Conservation (phyloP, 1,140 invertebrate species). For the Phocides pigmalion region DNA sequence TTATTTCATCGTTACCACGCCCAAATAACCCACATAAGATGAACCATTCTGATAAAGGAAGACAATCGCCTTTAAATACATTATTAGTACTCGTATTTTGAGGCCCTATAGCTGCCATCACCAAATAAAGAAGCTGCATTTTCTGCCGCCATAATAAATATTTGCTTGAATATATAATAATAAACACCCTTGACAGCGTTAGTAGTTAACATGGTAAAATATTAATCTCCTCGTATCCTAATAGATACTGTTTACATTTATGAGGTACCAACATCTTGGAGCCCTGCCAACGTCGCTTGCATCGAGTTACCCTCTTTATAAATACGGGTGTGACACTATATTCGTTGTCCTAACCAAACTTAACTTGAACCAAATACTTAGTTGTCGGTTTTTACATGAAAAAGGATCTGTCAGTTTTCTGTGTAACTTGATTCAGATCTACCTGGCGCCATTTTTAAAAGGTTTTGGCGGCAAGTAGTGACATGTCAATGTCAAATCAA, state of each 20-base stretch:
- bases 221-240: conserved; percentile 4
- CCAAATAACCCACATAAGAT: too few relatives aligned
- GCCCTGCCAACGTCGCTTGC: conserved; percentile 1
- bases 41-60: too few relatives aligned
- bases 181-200: background rate
- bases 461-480: too few relatives aligned
- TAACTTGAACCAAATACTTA: background rate
- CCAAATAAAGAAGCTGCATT: too few relatives aligned
- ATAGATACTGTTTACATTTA: conserved; percentile 14
- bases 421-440: too few relatives aligned
- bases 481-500: too few relatives aligned
- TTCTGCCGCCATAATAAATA: background rate
- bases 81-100: too few relatives aligned
- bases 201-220: background rate
- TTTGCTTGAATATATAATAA: background rate
- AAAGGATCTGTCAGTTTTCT: too few relatives aligned
- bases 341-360: background rate
- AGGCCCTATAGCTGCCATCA: too few relatives aligned
- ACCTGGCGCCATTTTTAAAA: too few relatives aligned
- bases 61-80: too few relatives aligned
- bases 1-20: too few relatives aligned
- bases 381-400: background rate
- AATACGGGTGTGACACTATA: conserved; percentile 10
- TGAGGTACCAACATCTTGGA: conserved; percentile 20
- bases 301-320: conserved; percentile 2